phyloP scores from a whole-genome alignment of 2,113 vertebrate species.

The Pteruthius melanotis region DNA sequence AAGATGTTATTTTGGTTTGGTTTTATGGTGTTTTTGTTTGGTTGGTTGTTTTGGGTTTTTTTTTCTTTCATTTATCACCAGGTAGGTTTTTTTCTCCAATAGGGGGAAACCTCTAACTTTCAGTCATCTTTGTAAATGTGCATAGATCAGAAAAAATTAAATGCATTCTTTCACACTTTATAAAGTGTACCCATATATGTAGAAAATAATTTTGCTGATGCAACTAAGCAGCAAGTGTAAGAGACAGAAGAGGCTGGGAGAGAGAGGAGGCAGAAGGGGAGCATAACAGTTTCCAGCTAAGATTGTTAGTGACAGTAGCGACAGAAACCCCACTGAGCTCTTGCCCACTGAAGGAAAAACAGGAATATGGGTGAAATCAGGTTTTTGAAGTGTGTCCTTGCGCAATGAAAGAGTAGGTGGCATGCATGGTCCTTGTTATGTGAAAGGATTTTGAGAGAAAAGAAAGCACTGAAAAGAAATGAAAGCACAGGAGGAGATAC shows the following conservation, averaged over 20 bases:
- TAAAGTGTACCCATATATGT: neutral
- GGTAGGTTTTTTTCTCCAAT: neutral
- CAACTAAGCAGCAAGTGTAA: neutral
- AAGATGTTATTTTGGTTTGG: rapidly evolving
- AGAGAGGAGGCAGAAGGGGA: neutral
- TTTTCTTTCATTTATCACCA: neutral
- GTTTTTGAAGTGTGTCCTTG: neutral
- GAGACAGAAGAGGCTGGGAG: neutral
- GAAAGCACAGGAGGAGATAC: neutral
- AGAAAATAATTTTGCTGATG: neutral
- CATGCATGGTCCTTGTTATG: neutral
- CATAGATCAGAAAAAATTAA: neutral
- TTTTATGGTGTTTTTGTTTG: neutral
- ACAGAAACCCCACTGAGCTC: neutral
- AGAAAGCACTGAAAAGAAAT: neutral
- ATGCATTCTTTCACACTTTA: neutral
- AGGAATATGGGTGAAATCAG: neutral
- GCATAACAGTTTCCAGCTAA: neutral
- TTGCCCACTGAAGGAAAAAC: neutral
- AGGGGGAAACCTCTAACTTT: neutral
- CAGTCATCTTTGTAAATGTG: neutral
- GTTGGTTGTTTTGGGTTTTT: rapidly evolving
- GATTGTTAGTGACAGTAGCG: neutral
- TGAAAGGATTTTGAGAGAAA: neutral
- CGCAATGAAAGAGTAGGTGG: neutral